Evolutionary conservation across 2,797 vertebrate species (phyloP).

Genomic region (Enteromius paludinosus): DNA sequence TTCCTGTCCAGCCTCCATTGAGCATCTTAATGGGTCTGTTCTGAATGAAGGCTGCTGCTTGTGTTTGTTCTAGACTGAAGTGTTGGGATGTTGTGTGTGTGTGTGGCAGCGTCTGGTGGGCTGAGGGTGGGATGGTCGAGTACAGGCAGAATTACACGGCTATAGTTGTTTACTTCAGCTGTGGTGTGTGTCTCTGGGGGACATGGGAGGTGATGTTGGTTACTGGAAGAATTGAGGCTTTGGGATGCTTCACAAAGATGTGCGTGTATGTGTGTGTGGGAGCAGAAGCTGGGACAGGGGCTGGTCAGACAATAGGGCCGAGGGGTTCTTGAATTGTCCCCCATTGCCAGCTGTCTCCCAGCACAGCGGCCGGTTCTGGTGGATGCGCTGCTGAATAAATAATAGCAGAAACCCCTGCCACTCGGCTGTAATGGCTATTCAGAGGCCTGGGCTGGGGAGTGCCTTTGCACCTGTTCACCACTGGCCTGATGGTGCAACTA

Average conservation of each 20-base stretch:
- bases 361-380: slow-evolving; percentile 53
- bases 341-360: slow-evolving; percentile 61
- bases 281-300: slow-evolving; percentile 34
- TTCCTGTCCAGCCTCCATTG: slow-evolving; percentile 73
- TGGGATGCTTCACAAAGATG: slow-evolving; percentile 42
- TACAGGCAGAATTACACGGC: slow-evolving; percentile 23
- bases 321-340: slow-evolving; percentile 46
- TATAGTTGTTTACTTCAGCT: slow-evolving; percentile 48
- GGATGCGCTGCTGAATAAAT: slow-evolving; percentile 81
- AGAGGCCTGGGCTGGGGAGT: slow-evolving; percentile 41
- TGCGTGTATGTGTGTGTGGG: slow-evolving; percentile 41
- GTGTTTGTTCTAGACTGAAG: slow-evolving; percentile 34
- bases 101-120: slow-evolving; percentile 25
- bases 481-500: slow-evolving; percentile 60
- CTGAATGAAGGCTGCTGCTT: slow-evolving; percentile 67
- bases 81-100: slow-evolving; percentile 45
- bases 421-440: slow-evolving; percentile 77
- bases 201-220: slow-evolving; percentile 33
- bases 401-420: slow-evolving; percentile 75
- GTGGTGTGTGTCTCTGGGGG: slow-evolving; percentile 46
- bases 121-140: slow-evolving; percentile 12
- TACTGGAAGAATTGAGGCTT: slow-evolving; percentile 42
- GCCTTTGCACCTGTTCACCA: slow-evolving; percentile 63
- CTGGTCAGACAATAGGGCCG: slow-evolving; percentile 51
- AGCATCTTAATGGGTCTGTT: slow-evolving; percentile 73